Percentiles rank a stretch among this genome's conserved stretches.
These are phyloP conservation scores for Drosophila mimetica DNA, from an alignment of 2,888 invertebrate species.

Conservation along the genomic window DNA sequence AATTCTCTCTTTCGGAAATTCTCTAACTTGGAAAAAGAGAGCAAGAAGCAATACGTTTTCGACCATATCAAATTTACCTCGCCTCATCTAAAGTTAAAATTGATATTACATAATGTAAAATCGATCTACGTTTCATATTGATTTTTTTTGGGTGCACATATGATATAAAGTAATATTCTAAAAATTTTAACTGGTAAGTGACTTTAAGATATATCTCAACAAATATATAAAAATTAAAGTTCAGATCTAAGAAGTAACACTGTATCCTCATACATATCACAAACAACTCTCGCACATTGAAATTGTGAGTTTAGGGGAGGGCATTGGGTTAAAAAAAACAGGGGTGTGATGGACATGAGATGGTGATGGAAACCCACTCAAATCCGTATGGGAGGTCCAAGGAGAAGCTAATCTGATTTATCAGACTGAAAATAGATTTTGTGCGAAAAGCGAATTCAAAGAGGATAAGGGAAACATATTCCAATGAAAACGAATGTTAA, in stretches of 20 bases:
- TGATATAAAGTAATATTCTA: too few relatives aligned
- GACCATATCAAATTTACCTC: too few relatives aligned
- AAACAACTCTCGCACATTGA: conserved; percentile 23
- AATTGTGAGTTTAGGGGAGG: conserved; percentile 17
- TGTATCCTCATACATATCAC: conserved; percentile 17
- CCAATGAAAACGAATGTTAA: conserved; percentile 6
- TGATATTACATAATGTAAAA: too few relatives aligned
- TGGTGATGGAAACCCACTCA: conserved; percentile 33
- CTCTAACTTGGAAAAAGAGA: too few relatives aligned
- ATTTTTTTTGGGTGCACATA: too few relatives aligned
- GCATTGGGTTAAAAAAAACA: conserved; percentile 8
- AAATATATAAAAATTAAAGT: too few relatives aligned
- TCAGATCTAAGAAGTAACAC: conserved; percentile 2
- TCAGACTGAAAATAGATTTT: conserved; percentile 43
- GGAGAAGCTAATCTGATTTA: conserved; percentile 43
- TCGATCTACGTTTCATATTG: too few relatives aligned
- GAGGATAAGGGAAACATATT: conserved; percentile 18
- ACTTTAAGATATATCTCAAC: too few relatives aligned
- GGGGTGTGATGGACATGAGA: conserved; percentile 1
- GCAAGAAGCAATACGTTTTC: too few relatives aligned
- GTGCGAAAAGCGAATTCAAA: conserved; percentile 19
- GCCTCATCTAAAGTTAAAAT: too few relatives aligned
- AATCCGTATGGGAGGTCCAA: conserved; percentile 25
- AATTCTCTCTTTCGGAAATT: too few relatives aligned
- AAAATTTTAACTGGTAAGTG: too few relatives aligned